These are phyloP conservation scores for Ataeniobius toweri DNA, from an alignment of 2,797 vertebrate genomes.

Conservation along the genomic window DNA sequence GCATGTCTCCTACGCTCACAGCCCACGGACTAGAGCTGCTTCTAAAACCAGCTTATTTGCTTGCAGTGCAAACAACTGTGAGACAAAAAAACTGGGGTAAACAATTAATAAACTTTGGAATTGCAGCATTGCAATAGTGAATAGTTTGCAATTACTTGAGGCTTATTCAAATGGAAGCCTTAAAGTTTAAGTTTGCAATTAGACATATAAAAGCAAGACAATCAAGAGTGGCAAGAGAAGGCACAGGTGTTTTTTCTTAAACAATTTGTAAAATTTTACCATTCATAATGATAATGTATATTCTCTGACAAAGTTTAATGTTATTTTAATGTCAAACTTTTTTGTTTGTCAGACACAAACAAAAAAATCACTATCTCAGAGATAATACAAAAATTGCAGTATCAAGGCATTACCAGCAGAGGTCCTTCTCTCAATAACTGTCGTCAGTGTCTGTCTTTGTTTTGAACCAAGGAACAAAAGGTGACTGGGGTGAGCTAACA, in stretches of 20 bases:
- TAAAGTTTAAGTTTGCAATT: constrained; percentile 14
- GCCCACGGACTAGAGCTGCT: constrained; percentile 75
- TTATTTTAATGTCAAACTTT: background rate
- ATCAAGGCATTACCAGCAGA: constrained; percentile 71
- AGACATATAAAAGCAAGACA: background rate
- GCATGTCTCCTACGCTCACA: constrained; percentile 75
- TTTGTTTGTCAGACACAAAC: constrained; percentile 8
- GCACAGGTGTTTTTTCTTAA: background rate
- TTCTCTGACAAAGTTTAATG: background rate
- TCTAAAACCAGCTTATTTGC: constrained; percentile 75
- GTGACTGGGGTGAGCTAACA: constrained; percentile 33
- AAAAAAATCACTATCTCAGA: background rate
- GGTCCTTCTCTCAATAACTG: constrained; percentile 77
- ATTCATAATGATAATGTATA: background rate
- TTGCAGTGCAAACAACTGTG: constrained; percentile 56
- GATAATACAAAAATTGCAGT: constrained; percentile 50
- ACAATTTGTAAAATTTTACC: background rate
- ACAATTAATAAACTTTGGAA: constrained; percentile 38
- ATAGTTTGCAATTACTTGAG: constrained; percentile 27
- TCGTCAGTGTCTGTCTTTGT: constrained; percentile 18
- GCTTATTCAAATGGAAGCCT: constrained; percentile 39
- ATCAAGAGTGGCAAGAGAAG: constrained; percentile 12
- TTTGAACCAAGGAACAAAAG: constrained; percentile 40
- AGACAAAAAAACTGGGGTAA: constrained; percentile 44
- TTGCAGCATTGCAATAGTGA: constrained; percentile 19